These are phyloP conservation scores for Rhimphoctona megacephalus DNA, from an alignment of 2,888 invertebrate species.

Conservation along the genomic window DNA sequence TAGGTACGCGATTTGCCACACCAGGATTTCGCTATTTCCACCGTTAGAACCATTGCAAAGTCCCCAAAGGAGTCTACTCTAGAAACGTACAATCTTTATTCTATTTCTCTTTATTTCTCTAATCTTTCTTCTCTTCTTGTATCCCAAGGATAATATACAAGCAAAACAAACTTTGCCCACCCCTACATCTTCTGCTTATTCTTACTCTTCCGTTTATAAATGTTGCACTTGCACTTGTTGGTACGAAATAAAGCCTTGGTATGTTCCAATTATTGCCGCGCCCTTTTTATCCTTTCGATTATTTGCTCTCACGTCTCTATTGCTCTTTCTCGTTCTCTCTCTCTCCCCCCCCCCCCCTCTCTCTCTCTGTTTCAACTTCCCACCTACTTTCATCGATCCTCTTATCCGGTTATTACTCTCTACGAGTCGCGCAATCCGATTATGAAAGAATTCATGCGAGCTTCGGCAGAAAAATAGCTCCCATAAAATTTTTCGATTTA, in stretches of 20 bases:
- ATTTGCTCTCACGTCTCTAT: constrained; percentile 40
- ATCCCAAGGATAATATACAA: constrained; percentile 2
- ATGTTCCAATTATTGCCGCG: constrained; percentile 65
- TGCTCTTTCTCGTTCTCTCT: constrained; percentile 21
- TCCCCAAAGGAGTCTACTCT: constrained; percentile 55
- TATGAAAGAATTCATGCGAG: constrained; percentile 64
- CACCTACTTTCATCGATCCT: constrained; percentile 34
- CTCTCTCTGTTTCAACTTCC: constrained; percentile 25
- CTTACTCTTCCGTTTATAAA: not conserved
- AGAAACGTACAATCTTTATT: constrained; percentile 55
- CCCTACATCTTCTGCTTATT: not conserved
- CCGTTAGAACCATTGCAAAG: constrained; percentile 30
- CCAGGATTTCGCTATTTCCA: constrained; percentile 44
- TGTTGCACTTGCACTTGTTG: not conserved
- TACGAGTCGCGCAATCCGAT: constrained; percentile 55
- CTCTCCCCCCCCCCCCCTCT: not conserved
- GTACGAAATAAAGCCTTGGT: constrained; percentile 59
- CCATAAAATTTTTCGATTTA: constrained; percentile 66
- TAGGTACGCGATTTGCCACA: constrained; percentile 59
- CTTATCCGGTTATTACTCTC: constrained; percentile 51
- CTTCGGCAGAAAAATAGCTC: constrained; percentile 39
- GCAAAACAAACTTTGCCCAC: constrained; percentile 3
- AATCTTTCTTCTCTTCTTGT: constrained; percentile 10
- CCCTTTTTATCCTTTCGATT: constrained; percentile 11
- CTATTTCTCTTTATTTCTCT: constrained; percentile 48